Evolutionary conservation across 2,888 invertebrate genomes (phyloP).

Genomic region (Cerastoderma edule): DNA sequence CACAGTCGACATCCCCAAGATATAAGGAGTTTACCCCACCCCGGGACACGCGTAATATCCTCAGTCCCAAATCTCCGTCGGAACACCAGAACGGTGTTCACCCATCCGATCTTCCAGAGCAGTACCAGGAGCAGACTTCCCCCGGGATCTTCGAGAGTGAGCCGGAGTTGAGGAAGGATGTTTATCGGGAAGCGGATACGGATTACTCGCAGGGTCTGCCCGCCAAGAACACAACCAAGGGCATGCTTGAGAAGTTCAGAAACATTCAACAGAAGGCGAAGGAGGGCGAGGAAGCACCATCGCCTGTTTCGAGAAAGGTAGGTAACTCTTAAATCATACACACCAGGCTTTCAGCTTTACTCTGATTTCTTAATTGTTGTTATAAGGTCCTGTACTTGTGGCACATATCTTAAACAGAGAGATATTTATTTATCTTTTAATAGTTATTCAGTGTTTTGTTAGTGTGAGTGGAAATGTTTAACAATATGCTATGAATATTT

Average conservation of each 20-base stretch:
- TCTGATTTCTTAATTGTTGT: too few species aligned
- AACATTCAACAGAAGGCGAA: conserved; percentile 87
- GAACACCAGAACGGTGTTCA: conserved; percentile 68
- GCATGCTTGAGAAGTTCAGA: conserved; percentile 93
- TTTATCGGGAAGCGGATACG: conserved; percentile 84
- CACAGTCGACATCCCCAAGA: conserved; percentile 67
- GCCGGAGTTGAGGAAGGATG: conserved; percentile 76
- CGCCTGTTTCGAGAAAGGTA: conserved; percentile 74
- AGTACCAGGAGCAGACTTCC: conserved; percentile 71
- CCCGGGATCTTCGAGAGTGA: conserved; percentile 76
- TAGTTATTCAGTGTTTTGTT: too few species aligned
- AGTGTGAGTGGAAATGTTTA: too few species aligned
- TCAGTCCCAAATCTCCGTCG: conserved; percentile 74
- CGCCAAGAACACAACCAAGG: conserved; percentile 90
- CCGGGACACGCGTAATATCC: conserved; percentile 60
- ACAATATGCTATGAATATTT: too few species aligned
- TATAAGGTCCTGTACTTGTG: too few species aligned
- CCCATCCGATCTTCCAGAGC: conserved; percentile 75
- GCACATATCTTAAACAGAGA: too few species aligned
- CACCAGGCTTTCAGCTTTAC: too few species aligned
- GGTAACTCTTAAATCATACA: too few species aligned
- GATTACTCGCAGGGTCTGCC: conserved; percentile 81
- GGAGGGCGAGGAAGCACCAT: conserved; percentile 64
- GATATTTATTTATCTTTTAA: too few species aligned
- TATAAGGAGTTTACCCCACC: conserved; percentile 79